Evolutionary conservation across 2,888 invertebrate species (phyloP).

Genomic region (Euproctis similis): DNA sequence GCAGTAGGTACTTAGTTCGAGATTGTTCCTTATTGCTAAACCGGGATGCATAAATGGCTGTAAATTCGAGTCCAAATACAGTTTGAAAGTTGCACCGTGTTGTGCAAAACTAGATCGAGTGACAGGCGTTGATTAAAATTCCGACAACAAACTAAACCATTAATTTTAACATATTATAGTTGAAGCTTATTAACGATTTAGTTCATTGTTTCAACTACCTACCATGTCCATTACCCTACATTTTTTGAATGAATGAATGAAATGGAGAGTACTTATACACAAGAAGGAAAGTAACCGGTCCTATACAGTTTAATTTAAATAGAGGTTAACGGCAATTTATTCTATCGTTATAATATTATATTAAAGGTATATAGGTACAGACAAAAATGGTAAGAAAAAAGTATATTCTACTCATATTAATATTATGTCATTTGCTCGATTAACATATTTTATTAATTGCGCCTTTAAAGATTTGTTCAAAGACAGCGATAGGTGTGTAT

Average conservation of each 20-base stretch:
- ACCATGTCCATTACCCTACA: conserved; percentile 14
- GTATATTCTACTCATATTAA: conserved; percentile 14
- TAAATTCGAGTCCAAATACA: conserved; percentile 20
- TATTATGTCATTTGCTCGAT: conserved; percentile 28
- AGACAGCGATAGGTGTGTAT: conserved; percentile 25
- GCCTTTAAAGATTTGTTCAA: conserved; percentile 19
- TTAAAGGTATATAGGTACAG: too few species aligned
- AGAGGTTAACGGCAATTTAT: too few species aligned
- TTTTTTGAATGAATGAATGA: conserved; percentile 10
- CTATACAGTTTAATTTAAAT: too few species aligned
- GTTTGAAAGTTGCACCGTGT: conserved; percentile 15
- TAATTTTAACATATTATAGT: conserved; percentile 10
- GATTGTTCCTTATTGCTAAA: conserved; percentile 45
- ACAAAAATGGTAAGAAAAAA: too few species aligned
- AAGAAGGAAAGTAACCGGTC: too few species aligned
- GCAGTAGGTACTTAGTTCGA: too few species aligned
- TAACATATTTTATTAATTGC: neutral
- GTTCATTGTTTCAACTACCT: conserved; percentile 8
- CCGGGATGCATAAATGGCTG: conserved; percentile 39
- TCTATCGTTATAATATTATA: too few species aligned
- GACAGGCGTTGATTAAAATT: conserved; percentile 36
- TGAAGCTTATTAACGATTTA: conserved; percentile 10
- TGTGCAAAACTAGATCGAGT: conserved; percentile 13
- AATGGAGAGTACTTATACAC: conserved; percentile 3
- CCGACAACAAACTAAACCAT: conserved; percentile 19